Base-by-base conservation (phyloP, 2,113 vertebrate genomes). In the Crotophaga sulcirostris region DNA sequence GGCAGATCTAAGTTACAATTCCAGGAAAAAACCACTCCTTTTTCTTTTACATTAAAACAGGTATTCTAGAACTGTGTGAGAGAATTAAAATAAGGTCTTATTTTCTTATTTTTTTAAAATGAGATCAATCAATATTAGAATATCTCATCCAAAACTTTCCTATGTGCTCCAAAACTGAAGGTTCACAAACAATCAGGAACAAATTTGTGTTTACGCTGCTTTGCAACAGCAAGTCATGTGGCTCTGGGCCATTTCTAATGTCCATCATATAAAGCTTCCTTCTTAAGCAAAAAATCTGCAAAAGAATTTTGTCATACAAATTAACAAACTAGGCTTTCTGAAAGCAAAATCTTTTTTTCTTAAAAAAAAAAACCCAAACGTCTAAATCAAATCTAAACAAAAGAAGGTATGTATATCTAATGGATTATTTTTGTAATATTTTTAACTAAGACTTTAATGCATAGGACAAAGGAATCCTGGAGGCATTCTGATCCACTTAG, bases 321-420 rank as follows among this genome's bases (percentile, higher is more conserved):
- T 36, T 12, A 63, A 24, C 29, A 63, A 59, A 16, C 38, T 44
- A 40, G 23, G 7, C 11, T 87, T 74, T 40, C 49, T 68, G n/a
- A 90, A 83, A 76, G 4, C 5, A 86, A 69, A 70, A 31, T 6
- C 0, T 0, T 13, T 33, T 40, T 26, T 26, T 21, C 14, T 42
- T 34, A 10, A 8, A 36, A 67, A 8, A 36, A 67, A 16, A 13
- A 26, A 13, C 23, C 47, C 47, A 49, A 21, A 0, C 3, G 40
- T 67, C 33, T 31, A 72, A 64, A 38, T 73, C 0, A 78, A 74
- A 36, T 25, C 6, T 8, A 89, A 85, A 72, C 6, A 24, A 23
- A 77, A 87, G 7, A 21, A 81, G 34, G 8, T 21, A 38, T 45
- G 15, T 13, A 9, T 38, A 21, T 13, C 3, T 31, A 62, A 56